Evolutionary conservation across 37 sponge, comb jelly and placozoan species (phyloP), one percentile per base, ranked within the genome.

Genomic region (Spongilla lacustris): DNA sequence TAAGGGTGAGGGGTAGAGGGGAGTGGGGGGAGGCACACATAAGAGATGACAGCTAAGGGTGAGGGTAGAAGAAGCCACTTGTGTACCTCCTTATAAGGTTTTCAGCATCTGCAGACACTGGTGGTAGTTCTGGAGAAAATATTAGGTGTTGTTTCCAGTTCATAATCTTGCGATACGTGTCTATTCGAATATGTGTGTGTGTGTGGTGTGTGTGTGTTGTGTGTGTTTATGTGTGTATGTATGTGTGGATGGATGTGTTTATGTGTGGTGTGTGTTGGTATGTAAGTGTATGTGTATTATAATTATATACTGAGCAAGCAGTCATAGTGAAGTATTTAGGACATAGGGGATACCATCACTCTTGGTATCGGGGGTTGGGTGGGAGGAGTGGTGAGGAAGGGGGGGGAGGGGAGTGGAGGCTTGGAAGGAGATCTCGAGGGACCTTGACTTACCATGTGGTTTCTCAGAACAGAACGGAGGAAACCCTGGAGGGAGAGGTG

Each of bases 161-260:
- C 95, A 98, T 96, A 10, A 98, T 94, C 86, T 98, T 98, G 33
- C 89, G 94, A 86, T 98, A 98, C 4, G 98, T 98, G 67, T 98
- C 98, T n/a, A n/a, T n/a, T n/a, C n/a, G n/a, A n/a, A n/a, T 90
- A 36, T 32, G 36, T 28, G 67, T 29, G 71, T 33, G 75, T 69
- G 71, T 69, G 71, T 69, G 37, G n/a, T n/a, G n/a, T n/a, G n/a
- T n/a, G n/a, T n/a, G n/a, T n/a, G n/a, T n/a, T 38, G 11, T 5
- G 17, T 74, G 34, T 33, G 34, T 33, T 35, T 33, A 5, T 33
- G 34, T 6, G 5, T 32, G 34, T 23, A 14, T 33, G 30, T 28
- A 10, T 31, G 30, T 8, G 26, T 8, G 30, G 23, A 46, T 3
- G 5, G 28, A 70, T 4, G 71, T 25, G 28, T 4, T 3, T 25